Conservation (phyloP, 1,140 invertebrate species). For the Drosophila funebris region DNA sequence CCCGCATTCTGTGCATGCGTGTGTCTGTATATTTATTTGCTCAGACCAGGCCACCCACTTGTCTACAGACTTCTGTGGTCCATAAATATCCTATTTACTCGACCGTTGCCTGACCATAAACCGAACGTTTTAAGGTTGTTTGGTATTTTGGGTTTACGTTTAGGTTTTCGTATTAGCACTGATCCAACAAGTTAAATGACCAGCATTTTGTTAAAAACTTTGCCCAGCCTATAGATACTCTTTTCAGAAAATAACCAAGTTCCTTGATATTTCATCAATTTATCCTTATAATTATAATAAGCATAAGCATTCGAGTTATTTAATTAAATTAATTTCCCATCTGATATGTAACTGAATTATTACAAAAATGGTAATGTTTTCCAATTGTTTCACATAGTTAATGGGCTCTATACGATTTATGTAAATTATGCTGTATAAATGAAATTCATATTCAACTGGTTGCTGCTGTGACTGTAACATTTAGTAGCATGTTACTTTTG, state of each 20-base stretch:
- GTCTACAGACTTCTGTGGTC: conserved; percentile 36
- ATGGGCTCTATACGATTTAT: not conserved
- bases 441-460: conserved; percentile 62
- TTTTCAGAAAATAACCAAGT: not conserved
- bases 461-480: conserved; percentile 34
- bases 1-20: conserved; percentile 39
- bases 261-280: not conserved
- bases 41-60: not conserved
- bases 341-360: too few species aligned
- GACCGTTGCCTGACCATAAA: conserved; percentile 54
- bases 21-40: conserved; percentile 34
- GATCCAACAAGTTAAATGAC: conserved; percentile 21
- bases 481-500: conserved; percentile 11
- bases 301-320: not conserved
- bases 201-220: not conserved
- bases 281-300: not conserved
- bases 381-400: not conserved
- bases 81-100: conserved; percentile 58
- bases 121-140: conserved; percentile 65
- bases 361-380: not conserved
- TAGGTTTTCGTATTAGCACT: conserved; percentile 19
- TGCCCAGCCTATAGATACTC: not conserved
- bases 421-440: not conserved
- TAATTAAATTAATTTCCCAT: too few species aligned
- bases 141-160: conserved; percentile 20